Conservation (phyloP, 1,140 invertebrate genomes). For the Physella acuta region DNA sequence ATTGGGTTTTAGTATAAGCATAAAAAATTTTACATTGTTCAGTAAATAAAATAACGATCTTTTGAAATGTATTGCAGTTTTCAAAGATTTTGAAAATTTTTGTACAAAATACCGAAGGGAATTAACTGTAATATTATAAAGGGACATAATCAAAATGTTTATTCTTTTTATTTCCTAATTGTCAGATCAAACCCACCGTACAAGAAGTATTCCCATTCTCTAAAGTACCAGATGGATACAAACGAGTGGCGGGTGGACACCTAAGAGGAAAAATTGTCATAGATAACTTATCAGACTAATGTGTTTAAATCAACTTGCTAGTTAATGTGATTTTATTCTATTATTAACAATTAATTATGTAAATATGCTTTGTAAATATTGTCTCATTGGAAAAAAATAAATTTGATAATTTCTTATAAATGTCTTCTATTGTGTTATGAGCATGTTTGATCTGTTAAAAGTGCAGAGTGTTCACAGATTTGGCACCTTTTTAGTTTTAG, state of each 20-base stretch:
- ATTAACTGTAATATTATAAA: background rate
- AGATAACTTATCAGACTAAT: background rate
- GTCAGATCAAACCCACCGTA: conserved; percentile 67
- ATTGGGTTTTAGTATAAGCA: background rate
- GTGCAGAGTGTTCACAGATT: too few relatives aligned
- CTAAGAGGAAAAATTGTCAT: conserved; percentile 78
- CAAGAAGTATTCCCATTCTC: conserved; percentile 71
- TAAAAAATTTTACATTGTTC: background rate
- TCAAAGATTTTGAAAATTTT: background rate
- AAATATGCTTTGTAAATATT: too few relatives aligned
- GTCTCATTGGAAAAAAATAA: too few relatives aligned
- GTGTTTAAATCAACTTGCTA: too few relatives aligned
- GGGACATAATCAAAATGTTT: background rate
- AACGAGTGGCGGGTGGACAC: conserved; percentile 69
- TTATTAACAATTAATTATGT: too few relatives aligned
- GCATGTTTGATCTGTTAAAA: too few relatives aligned
- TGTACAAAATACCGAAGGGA: background rate
- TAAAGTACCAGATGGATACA: conserved; percentile 72
- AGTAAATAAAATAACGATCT: background rate
- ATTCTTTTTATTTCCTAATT: conserved; percentile 8
- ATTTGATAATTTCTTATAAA: too few relatives aligned
- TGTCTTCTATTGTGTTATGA: too few relatives aligned
- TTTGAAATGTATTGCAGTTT: background rate
- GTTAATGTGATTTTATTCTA: too few relatives aligned
- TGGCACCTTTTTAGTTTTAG: too few relatives aligned